phyloP scores from a whole-genome alignment of 1,140 invertebrate species.

The Sinella curviseta region DNA sequence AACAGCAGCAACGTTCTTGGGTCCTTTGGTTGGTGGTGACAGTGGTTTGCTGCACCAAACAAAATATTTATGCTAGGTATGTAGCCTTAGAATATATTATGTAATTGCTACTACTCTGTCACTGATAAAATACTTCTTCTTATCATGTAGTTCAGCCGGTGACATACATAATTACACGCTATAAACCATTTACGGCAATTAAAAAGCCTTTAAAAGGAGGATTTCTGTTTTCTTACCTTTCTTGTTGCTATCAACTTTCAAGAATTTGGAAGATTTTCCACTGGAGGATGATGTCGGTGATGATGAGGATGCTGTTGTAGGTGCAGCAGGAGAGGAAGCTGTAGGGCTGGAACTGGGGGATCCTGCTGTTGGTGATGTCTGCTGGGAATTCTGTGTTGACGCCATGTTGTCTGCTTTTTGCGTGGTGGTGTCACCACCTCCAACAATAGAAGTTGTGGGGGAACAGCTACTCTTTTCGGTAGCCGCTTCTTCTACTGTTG shows the following conservation, averaged over 20 bases:
- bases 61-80: background rate
- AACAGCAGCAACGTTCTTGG: background rate
- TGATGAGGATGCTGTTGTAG: background rate
- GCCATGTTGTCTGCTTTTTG: too few relatives aligned
- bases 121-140: too few relatives aligned
- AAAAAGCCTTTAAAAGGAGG: background rate
- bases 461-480: background rate
- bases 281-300: background rate
- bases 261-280: conserved; percentile 12
- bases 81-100: background rate
- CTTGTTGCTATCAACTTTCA: conserved; percentile 16
- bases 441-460: background rate
- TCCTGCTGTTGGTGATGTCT: background rate
- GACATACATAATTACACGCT: background rate
- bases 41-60: background rate
- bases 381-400: background rate
- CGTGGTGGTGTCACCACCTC: background rate
- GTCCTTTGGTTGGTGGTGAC: background rate
- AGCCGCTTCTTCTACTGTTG: too few relatives aligned
- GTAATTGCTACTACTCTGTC: too few relatives aligned
- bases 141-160: too few relatives aligned
- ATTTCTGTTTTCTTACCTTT: conserved; percentile 15
- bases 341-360: background rate
- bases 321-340: background rate
- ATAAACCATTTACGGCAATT: background rate